Conservation (phyloP, 2,888 invertebrate species). For the Portevinia maculata region DNA sequence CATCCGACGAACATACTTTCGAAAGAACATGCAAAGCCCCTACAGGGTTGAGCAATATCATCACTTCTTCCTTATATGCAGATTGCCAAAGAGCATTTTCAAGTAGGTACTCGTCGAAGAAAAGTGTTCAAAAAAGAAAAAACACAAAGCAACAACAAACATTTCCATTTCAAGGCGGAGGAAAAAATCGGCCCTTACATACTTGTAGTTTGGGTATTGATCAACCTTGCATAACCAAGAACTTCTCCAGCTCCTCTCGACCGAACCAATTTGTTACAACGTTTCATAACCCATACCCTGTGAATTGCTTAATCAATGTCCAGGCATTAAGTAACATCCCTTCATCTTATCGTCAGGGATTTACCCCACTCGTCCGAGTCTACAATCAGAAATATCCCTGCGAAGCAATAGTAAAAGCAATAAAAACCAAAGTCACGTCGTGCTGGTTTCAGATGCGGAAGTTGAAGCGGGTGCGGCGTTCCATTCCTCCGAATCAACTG, state of each 20-base stretch:
- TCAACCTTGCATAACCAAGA: slow-evolving; percentile 19
- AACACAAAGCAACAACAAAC: not conserved
- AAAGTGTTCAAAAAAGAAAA: not conserved
- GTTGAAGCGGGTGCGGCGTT: slow-evolving; percentile 52
- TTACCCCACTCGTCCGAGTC: slow-evolving; percentile 10
- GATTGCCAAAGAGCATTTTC: slow-evolving; percentile 51
- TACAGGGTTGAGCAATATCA: slow-evolving; percentile 31
- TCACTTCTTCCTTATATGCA: not conserved
- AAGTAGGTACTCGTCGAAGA: slow-evolving; percentile 21
- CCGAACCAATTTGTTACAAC: slow-evolving; percentile 58
- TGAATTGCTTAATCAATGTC: slow-evolving; percentile 74
- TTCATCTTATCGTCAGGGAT: slow-evolving; percentile 36
- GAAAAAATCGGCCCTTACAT: not conserved
- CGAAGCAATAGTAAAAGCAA: slow-evolving; percentile 61
- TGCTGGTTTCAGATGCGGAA: slow-evolving; percentile 65
- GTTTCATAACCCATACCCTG: slow-evolving; percentile 60
- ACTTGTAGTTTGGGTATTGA: slow-evolving; percentile 20
- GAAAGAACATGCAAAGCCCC: slow-evolving; percentile 57
- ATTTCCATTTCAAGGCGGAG: slow-evolving; percentile 19
- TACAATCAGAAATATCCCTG: slow-evolving; percentile 56
- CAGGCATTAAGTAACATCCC: slow-evolving; percentile 68
- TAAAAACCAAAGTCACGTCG: slow-evolving; percentile 74
- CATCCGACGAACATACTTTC: slow-evolving; percentile 34
- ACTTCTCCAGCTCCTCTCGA: slow-evolving; percentile 3
- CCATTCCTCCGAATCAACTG: slow-evolving; percentile 69